Percentiles rank a stretch among this genome's conserved stretches.
Conservation (phyloP, 1,140 invertebrate genomes). For the Plodia interpunctella region DNA sequence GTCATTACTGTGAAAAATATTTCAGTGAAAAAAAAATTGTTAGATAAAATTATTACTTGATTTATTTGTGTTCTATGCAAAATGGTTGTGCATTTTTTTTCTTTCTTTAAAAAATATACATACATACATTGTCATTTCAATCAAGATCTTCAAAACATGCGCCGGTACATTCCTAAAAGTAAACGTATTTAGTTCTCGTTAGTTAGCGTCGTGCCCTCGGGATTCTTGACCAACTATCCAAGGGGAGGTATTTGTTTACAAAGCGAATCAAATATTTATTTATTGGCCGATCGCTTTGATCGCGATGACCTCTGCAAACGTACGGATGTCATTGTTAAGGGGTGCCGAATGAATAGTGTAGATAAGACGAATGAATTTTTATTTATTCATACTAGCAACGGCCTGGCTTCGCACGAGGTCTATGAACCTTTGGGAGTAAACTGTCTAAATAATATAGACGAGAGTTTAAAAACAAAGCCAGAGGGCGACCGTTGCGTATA, state of each 20-base stretch:
- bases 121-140: conserved; percentile 9
- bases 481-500: too few species aligned
- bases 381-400: neutral
- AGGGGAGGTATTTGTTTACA: conserved; percentile 61
- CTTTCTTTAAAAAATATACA: too few species aligned
- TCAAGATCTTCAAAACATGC: conserved; percentile 24
- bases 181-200: conserved; percentile 57
- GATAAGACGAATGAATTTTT: conserved; percentile 29
- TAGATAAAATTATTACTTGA: too few species aligned
- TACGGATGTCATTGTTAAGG: conserved; percentile 57
- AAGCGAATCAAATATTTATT: conserved; percentile 72
- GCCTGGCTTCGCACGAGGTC: too few species aligned
- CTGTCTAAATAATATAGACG: too few species aligned
- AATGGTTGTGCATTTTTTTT: too few species aligned
- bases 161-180: conserved; percentile 21
- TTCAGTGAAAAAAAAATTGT: too few species aligned
- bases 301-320: conserved; percentile 57
- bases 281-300: conserved; percentile 67
- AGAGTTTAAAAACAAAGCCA: too few species aligned
- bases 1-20: too few species aligned
- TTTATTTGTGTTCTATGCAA: too few species aligned
- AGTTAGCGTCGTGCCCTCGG: conserved; percentile 43
- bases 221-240: conserved; percentile 60
- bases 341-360: conserved; percentile 29
- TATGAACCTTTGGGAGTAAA: too few species aligned